Evolutionary conservation across 2,113 vertebrate genomes (phyloP).

Genomic region (Paedocypris sp.): DNA sequence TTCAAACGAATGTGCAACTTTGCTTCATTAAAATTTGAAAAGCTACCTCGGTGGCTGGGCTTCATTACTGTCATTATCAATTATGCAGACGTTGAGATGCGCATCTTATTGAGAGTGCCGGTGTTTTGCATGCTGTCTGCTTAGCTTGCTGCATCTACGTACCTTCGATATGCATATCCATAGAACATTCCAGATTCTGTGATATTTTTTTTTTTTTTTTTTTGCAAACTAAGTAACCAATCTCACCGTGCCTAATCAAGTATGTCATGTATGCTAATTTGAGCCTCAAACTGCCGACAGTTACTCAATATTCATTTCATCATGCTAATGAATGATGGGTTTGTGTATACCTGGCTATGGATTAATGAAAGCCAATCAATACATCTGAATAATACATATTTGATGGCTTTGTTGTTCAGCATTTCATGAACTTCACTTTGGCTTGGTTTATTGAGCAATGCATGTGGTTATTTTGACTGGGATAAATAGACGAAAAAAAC

Average conservation of each 20-base stretch:
- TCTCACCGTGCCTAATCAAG: conserved; percentile 38
- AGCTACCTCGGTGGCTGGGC: conserved; percentile 7
- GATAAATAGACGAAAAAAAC: not conserved
- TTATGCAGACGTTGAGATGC: conserved; percentile 15
- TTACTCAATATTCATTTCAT: conserved; percentile 44
- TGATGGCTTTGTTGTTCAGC: not conserved
- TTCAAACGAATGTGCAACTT: conserved; percentile 14
- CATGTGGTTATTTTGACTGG: not conserved
- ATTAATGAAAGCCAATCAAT: conserved; percentile 37
- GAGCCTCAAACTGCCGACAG: conserved; percentile 35
- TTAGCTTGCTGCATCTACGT: conserved; percentile 23
- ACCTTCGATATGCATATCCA: conserved; percentile 23
- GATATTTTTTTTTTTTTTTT: conserved; percentile 26
- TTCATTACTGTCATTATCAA: conserved; percentile 6
- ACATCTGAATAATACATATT: conserved; percentile 26
- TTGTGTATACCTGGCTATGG: conserved; percentile 35
- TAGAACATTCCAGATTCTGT: conserved; percentile 30
- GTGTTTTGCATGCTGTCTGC: conserved; percentile 20
- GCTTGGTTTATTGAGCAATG: not conserved
- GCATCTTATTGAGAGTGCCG: not conserved
- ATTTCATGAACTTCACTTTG: conserved; percentile 1
- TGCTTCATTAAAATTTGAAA: conserved; percentile 25
- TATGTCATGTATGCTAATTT: conserved; percentile 42
- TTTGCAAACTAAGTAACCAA: conserved; percentile 37
- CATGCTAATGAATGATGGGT: conserved; percentile 34